Evolutionary conservation across 2,797 vertebrate genomes (phyloP), one percentile per base, ranked within the genome.

Genomic region (Periparus ater): DNA sequence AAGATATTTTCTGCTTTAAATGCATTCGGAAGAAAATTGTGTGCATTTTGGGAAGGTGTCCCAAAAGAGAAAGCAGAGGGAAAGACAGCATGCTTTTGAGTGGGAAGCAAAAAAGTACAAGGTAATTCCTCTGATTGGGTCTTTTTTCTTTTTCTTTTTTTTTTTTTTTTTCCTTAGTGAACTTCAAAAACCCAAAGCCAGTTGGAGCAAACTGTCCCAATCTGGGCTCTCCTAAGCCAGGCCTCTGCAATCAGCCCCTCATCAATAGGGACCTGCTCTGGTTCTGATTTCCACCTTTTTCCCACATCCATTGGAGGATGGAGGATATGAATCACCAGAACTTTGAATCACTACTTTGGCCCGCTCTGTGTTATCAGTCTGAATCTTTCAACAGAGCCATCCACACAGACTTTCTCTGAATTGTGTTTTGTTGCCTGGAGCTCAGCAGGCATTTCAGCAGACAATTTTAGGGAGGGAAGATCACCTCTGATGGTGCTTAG

Each of bases 221-320:
- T 77, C 71, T 61, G 23, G 13, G 10, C 10, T 89, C 6, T 44
- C 2, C 0, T 50, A 77, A 89, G 7, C 50, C 78, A 61, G 72
- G 44, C 12, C 23, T 75, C 26, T 83, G 51, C 42, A 17, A 29
- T 65, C 84, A 87, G 25, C 14, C 6, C 60, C 25, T 75, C 29
- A 20, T 42, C 0, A 0, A 47, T 15, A 30, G 18, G 15, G 26
- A 54, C 16, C 58, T 83, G 29, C 32, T 40, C 53, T 12, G 2
- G 20, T 36, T 60, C 36, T 61, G 47, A 27, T 73, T 85, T 81
- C 44, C 5, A 20, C 22, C 54, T 77, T 54, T 70, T 44, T 44
- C 45, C 36, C 62, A 42, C 11, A 36, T 44, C 44, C 38, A 26
- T 20, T 67, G n/a, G 44, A 66, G 40, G 22, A 86, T 36, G 60